phyloP scores from a whole-genome alignment of 64 coral and sea anemone genomes.

The Stichodactyla mertensii region DNA sequence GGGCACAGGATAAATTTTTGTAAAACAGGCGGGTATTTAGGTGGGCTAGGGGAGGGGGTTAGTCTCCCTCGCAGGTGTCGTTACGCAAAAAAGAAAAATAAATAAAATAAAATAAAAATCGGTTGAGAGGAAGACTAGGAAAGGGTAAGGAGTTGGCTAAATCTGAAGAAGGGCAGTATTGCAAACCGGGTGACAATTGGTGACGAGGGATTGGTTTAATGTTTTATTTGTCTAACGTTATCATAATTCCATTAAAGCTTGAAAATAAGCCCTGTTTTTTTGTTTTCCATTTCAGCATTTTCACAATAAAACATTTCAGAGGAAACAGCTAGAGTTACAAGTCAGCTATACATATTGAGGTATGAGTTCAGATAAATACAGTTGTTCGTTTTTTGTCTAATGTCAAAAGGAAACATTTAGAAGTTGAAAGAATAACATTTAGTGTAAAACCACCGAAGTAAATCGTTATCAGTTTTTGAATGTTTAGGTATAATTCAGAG shows the following conservation, averaged over 20 bases:
- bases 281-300: background rate
- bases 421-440: background rate
- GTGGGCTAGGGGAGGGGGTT: too few species aligned
- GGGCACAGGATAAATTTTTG: too few species aligned
- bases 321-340: background rate
- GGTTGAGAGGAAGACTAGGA: too few species aligned
- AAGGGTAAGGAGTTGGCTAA: too few species aligned
- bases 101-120: too few species aligned
- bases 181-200: too few species aligned
- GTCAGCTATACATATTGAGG: background rate
- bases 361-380: background rate
- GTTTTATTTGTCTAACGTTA: background rate
- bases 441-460: background rate
- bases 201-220: background rate
- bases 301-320: background rate
- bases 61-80: too few species aligned
- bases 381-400: background rate
- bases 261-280: conserved; percentile 1
- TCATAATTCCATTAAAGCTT: background rate
- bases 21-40: too few species aligned
- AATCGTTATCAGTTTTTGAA: too few species aligned
- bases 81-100: too few species aligned
- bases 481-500: too few species aligned
- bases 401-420: background rate
- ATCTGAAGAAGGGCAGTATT: too few species aligned